phyloP scores from a whole-genome alignment of 2,888 invertebrate genomes.

The Agrochola lychnidis region DNA sequence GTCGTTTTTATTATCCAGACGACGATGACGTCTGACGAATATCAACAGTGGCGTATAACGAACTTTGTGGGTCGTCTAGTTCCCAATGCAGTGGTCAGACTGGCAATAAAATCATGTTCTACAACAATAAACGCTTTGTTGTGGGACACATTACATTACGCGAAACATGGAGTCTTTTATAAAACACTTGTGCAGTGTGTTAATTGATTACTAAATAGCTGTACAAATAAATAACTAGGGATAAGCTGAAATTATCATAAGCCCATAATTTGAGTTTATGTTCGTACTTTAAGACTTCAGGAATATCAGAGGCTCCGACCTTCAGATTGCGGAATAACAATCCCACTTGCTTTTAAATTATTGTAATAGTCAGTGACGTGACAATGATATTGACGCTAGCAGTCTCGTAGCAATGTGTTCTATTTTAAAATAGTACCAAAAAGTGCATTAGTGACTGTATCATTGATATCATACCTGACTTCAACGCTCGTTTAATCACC shows the following conservation, averaged over 20 bases:
- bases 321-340: conserved; percentile 12
- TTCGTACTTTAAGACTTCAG: neutral
- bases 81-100: conserved; percentile 43
- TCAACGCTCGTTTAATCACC: conserved; percentile 94
- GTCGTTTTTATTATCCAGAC: conserved; percentile 74
- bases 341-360: conserved; percentile 20
- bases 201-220: neutral
- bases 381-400: conserved; percentile 4
- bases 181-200: conserved; percentile 1
- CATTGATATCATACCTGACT: conserved; percentile 91
- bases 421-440: neutral
- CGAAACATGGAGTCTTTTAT: neutral
- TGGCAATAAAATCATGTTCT: conserved; percentile 55
- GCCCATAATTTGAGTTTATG: neutral
- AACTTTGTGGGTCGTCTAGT: conserved; percentile 59
- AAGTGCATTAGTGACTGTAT: neutral
- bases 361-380: conserved; percentile 31
- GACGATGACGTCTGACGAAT: conserved; percentile 62
- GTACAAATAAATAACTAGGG: neutral
- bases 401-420: neutral
- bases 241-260: neutral
- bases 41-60: conserved; percentile 52
- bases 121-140: conserved; percentile 55
- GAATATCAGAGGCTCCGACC: neutral
- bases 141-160: conserved; percentile 13